These are phyloP conservation scores for Leptinotarsa lineolata DNA, from an alignment of 1,140 invertebrate genomes.

Conservation along the genomic window DNA sequence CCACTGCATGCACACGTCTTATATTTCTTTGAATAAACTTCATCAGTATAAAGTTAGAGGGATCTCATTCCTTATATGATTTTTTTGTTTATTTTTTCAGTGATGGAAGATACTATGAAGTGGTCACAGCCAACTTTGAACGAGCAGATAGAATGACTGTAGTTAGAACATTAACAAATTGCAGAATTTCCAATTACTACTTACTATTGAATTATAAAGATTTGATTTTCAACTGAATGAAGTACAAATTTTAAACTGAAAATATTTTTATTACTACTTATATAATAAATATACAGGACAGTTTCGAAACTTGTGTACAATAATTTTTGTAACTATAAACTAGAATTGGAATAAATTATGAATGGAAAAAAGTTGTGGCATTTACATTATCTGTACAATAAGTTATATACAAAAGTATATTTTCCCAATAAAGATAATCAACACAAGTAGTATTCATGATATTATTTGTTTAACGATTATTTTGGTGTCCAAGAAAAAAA, in stretches of 20 bases:
- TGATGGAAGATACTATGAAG: conserved; percentile 98
- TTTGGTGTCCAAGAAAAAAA: too few relatives aligned
- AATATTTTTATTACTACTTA: conserved; percentile 29
- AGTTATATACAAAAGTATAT: conserved; percentile 6
- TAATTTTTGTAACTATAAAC: conserved; percentile 4
- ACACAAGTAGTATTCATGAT: too few relatives aligned
- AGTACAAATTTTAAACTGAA: conserved; percentile 18
- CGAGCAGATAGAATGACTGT: conserved; percentile 94
- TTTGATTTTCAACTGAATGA: conserved; percentile 83
- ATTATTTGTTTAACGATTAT: too few relatives aligned
- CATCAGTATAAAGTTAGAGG: too few relatives aligned
- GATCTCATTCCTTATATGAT: neutral
- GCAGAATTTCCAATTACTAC: conserved; percentile 88
- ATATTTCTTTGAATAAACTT: too few relatives aligned
- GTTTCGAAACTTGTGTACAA: conserved; percentile 15
- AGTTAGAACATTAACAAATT: conserved; percentile 93
- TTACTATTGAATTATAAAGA: conserved; percentile 92
- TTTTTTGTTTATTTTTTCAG: conserved; percentile 62
- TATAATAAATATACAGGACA: conserved; percentile 29
- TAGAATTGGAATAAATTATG: conserved; percentile 3
- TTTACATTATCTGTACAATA: conserved; percentile 19
- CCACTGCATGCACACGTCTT: too few relatives aligned
- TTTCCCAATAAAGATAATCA: conserved; percentile 5
- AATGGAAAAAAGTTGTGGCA: conserved; percentile 10
- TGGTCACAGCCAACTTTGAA: conserved; percentile 99